Conservation (phyloP, 2,113 vertebrate genomes). For the Centropus unirufus region DNA sequence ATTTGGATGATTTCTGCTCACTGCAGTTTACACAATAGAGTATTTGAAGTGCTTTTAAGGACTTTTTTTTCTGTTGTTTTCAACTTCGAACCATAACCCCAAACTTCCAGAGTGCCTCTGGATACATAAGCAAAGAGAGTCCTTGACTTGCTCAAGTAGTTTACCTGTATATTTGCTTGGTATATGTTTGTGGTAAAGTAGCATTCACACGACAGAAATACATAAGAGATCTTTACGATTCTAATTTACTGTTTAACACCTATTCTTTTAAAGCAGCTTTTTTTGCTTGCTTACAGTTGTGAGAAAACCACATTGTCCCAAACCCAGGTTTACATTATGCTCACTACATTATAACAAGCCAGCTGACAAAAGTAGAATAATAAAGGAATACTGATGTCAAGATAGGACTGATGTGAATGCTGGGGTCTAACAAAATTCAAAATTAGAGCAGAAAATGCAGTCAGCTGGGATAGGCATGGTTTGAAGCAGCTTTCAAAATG, state of each 20-base stretch:
- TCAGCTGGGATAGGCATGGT: not conserved
- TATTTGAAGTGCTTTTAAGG: not conserved
- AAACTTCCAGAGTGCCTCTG: not conserved
- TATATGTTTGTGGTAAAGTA: not conserved
- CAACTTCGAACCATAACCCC: not conserved
- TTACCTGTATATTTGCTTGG: not conserved
- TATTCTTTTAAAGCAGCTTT: not conserved
- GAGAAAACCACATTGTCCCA: not conserved
- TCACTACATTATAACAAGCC: not conserved
- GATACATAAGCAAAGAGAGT: not conserved
- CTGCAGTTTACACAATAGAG: not conserved
- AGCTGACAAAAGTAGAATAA: constrained; percentile 43
- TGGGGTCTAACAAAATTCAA: not conserved
- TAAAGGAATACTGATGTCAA: constrained; percentile 19
- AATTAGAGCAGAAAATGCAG: not conserved
- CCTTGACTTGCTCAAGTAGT: not conserved
- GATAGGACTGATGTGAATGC: not conserved
- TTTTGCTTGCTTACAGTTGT: not conserved
- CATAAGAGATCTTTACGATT: not conserved
- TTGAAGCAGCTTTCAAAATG: not conserved
- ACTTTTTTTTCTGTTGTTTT: not conserved
- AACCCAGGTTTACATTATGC: not conserved
- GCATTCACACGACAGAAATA: not conserved
- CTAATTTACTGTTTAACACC: not conserved
- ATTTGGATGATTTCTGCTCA: not conserved